These are phyloP conservation scores for Acipenser ruthenus DNA, from an alignment of 2,797 vertebrate genomes.

Conservation along the genomic window DNA sequence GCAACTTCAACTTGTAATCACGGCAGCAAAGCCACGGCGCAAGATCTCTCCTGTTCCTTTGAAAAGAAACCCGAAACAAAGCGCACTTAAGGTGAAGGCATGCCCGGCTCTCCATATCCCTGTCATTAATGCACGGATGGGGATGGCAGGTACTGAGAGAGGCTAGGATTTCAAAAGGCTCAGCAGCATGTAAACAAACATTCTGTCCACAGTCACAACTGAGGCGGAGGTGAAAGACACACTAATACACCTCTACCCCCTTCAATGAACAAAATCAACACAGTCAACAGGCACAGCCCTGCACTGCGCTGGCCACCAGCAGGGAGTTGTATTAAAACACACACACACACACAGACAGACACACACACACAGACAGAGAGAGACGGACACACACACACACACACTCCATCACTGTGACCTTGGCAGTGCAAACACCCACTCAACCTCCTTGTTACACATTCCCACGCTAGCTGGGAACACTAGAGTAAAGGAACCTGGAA, in stretches of 20 bases:
- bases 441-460: too few relatives aligned
- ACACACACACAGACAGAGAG: too few relatives aligned
- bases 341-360: too few relatives aligned
- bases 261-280: not conserved
- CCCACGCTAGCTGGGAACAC: too few relatives aligned
- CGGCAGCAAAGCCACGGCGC: too few relatives aligned
- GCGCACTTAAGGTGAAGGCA: constrained; percentile 28
- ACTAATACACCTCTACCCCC: constrained; percentile 40
- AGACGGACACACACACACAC: too few relatives aligned
- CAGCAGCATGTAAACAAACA: constrained; percentile 36
- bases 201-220: constrained; percentile 33
- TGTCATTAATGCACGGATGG: not conserved
- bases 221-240: constrained; percentile 44
- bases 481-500: too few relatives aligned
- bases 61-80: constrained; percentile 22
- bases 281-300: not conserved
- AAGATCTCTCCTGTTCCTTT: too few relatives aligned
- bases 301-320: not conserved
- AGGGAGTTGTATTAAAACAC: too few relatives aligned
- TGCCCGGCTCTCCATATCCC: constrained; percentile 4
- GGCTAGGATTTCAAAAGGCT: constrained; percentile 30
- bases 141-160: not conserved
- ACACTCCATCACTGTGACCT: too few relatives aligned
- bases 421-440: too few relatives aligned
- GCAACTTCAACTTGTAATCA: too few relatives aligned